Evolutionary conservation across 2,113 vertebrate genomes (phyloP).

Genomic region (Felis chaus): DNA sequence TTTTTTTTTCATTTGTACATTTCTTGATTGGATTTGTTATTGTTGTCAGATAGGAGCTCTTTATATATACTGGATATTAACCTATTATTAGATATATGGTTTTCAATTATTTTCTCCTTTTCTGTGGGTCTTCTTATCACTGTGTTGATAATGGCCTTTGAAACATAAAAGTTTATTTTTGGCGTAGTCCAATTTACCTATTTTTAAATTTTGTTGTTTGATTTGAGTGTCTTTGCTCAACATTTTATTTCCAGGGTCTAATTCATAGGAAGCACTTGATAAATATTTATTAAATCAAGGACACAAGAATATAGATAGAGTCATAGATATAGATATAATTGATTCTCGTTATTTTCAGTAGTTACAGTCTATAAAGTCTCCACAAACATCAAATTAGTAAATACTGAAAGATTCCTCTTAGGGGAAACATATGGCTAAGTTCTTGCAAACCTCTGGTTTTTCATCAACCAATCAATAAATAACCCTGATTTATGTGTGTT

Average conservation of each 20-base stretch:
- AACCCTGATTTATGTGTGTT: not conserved
- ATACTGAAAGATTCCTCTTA: not conserved
- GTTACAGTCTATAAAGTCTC: not conserved
- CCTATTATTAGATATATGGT: not conserved
- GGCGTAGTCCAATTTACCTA: not conserved
- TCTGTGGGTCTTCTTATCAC: not conserved
- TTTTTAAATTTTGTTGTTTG: not conserved
- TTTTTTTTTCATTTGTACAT: not conserved
- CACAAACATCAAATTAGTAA: not conserved
- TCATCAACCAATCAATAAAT: not conserved
- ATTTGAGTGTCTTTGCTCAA: not conserved
- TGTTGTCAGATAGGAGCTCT: not conserved
- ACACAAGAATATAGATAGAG: not conserved
- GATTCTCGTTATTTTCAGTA: not conserved
- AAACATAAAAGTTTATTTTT: not conserved
- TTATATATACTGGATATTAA: not conserved
- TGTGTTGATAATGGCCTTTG: not conserved
- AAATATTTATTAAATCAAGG: slow-evolving; percentile 25
- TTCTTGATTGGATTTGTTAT: not conserved
- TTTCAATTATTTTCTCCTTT: not conserved
- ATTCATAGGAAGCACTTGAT: not conserved
- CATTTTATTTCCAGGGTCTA: not conserved
- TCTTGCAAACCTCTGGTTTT: not conserved
- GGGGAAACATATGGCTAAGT: not conserved
- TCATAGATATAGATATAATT: not conserved